Conservation (phyloP, 30 jellyfish, hydroid and myxozoan species). For the Hydractinia symbiolongicarpus region DNA sequence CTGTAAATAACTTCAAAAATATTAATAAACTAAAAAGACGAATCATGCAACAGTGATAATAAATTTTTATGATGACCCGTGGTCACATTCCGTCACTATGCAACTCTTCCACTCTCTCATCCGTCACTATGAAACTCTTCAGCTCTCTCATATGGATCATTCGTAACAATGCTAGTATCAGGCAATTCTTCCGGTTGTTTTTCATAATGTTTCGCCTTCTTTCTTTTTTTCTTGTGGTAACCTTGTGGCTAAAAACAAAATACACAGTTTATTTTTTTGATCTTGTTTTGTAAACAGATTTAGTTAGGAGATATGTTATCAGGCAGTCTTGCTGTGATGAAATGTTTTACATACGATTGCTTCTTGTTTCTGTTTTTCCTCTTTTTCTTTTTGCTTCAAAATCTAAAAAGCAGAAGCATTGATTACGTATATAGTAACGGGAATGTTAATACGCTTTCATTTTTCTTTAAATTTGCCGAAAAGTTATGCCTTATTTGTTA, state of each 20-base stretch:
- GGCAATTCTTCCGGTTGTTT: no score
- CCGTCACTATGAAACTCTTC: no score
- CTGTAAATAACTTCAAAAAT: no score
- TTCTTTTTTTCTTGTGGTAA: background rate
- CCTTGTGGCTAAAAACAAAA: conserved; percentile 6
- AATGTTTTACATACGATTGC: conserved; percentile 8
- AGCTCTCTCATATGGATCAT: no score
- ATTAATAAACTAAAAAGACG: no score
- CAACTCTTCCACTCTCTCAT: no score
- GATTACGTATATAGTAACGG: background rate
- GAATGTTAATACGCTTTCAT: background rate
- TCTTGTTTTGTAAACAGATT: no score
- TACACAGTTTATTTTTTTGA: no score
- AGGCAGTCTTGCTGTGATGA: background rate
- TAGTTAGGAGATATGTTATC: no score
- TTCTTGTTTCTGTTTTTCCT: background rate
- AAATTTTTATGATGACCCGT: background rate
- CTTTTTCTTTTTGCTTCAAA: conserved; percentile 1
- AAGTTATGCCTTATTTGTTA: no score
- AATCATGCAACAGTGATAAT: no score
- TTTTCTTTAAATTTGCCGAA: background rate
- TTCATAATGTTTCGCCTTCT: background rate
- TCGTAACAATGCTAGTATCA: no score
- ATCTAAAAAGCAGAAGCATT: background rate
- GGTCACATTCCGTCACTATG: background rate